Conservation (phyloP, 2,113 vertebrate genomes). For the Empidonax alnorum region DNA sequence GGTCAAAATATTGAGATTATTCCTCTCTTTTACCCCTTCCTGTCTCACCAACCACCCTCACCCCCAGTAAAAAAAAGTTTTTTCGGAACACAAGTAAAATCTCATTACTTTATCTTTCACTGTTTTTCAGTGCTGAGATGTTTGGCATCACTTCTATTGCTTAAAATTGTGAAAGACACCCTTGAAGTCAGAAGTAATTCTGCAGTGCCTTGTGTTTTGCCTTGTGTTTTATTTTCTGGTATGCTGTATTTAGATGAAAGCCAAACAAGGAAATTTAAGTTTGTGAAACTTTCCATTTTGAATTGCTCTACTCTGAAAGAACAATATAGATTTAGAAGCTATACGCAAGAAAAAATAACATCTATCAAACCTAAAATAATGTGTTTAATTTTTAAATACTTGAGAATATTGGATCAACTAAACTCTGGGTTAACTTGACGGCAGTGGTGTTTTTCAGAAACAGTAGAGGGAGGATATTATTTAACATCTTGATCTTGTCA, state of each 20-base stretch:
- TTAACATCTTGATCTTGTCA: neutral
- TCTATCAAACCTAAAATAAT: neutral
- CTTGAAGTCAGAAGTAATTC: neutral
- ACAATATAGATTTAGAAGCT: neutral
- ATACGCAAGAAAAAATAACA: neutral
- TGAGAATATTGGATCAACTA: neutral
- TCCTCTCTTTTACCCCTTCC: neutral
- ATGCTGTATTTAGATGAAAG: neutral
- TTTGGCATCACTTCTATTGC: neutral
- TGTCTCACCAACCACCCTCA: rapidly evolving
- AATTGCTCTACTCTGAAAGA: neutral
- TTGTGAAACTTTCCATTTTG: neutral
- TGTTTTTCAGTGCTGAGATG: neutral
- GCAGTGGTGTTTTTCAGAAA: neutral
- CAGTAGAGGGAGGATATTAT: neutral
- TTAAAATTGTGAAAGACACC: neutral
- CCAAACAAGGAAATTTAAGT: neutral
- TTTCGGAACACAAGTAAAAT: neutral
- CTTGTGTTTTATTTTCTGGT: neutral
- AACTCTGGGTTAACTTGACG: neutral
- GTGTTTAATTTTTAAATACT: neutral
- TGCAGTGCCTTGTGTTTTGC: neutral
- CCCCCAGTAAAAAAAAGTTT: neutral
- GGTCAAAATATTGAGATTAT: neutral
- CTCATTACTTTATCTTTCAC: neutral